phyloP scores from a whole-genome alignment of 1,140 invertebrate genomes.

The Dendroctonus valens region DNA sequence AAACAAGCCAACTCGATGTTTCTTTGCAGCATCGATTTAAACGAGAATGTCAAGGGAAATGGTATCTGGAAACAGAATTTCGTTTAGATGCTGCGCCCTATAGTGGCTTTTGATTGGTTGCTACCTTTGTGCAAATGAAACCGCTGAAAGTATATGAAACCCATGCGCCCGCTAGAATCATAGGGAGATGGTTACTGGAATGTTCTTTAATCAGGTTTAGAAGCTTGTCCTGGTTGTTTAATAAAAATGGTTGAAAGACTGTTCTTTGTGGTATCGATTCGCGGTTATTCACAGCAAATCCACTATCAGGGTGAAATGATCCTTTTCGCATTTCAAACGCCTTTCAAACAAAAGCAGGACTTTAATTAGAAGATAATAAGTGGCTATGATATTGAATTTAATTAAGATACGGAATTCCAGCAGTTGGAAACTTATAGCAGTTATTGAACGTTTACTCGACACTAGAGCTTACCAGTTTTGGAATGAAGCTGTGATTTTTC shows the following conservation, averaged over 20 bases:
- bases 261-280: slow-evolving; percentile 61
- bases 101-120: too few relatives aligned
- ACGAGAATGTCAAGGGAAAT: slow-evolving; percentile 93
- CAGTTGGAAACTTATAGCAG: neutral
- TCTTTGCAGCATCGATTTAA: slow-evolving; percentile 98
- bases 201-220: slow-evolving; percentile 98
- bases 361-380: neutral
- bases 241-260: slow-evolving; percentile 54
- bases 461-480: slow-evolving; percentile 54
- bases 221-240: slow-evolving; percentile 94
- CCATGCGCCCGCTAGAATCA: slow-evolving; percentile 98
- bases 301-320: slow-evolving; percentile 95
- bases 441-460: neutral
- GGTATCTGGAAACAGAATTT: slow-evolving; percentile 54
- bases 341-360: slow-evolving; percentile 49
- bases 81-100: neutral
- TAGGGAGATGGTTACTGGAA: slow-evolving; percentile 93
- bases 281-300: slow-evolving; percentile 80
- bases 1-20: slow-evolving; percentile 90
- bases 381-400: too few relatives aligned
- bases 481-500: slow-evolving; percentile 95
- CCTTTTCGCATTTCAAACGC: slow-evolving; percentile 89
- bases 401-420: neutral
- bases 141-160: slow-evolving; percentile 99
- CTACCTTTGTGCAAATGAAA: slow-evolving; percentile 91